Percentiles rank a stretch among this genome's conserved stretches.
These are phyloP conservation scores for Marcusenius ussheri DNA, from an alignment of 2,113 vertebrate genomes.

Conservation along the genomic window DNA sequence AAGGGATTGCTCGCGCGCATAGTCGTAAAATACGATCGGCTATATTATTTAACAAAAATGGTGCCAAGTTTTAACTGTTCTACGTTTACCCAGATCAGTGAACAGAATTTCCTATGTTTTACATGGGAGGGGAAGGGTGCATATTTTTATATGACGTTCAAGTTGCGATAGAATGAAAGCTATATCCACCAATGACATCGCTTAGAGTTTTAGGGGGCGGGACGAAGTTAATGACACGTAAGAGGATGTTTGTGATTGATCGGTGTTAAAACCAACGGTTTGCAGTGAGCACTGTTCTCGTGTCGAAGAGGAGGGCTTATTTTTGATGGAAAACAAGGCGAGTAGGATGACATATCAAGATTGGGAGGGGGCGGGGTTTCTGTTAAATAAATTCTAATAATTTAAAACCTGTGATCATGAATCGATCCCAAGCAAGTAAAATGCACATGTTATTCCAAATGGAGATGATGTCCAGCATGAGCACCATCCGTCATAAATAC, in stretches of 20 bases:
- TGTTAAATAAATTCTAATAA: neutral
- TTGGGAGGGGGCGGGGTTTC: constrained; percentile 27
- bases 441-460: neutral
- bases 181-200: constrained; percentile 39
- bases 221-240: neutral
- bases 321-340: constrained; percentile 59
- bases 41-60: neutral
- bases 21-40: neutral
- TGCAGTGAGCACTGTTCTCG: neutral
- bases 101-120: constrained; percentile 52
- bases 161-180: neutral
- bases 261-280: constrained; percentile 35
- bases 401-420: neutral
- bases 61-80: constrained; percentile 32
- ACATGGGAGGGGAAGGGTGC: constrained; percentile 33
- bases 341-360: constrained; percentile 38
- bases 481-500: neutral
- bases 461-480: neutral
- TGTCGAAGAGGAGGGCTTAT: constrained; percentile 37
- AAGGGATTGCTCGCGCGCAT: rapidly evolving
- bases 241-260: constrained; percentile 40
- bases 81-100: constrained; percentile 39
- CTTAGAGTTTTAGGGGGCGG: neutral
- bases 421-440: neutral
- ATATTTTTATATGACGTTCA: constrained; percentile 31